Conservation (phyloP, 1,140 invertebrate genomes). For the Paraescarpia echinospica region DNA sequence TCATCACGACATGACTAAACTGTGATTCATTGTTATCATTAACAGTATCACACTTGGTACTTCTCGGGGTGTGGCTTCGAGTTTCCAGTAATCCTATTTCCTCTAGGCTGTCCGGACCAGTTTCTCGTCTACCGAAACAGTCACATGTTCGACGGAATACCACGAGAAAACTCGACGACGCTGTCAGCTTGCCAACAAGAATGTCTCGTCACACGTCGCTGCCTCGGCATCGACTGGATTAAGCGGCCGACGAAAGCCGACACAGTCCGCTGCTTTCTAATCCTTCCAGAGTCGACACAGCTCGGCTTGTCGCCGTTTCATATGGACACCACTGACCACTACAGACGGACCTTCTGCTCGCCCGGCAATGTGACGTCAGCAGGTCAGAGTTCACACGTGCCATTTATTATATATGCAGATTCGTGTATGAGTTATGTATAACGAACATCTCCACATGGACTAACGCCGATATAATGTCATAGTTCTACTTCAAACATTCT, state of each 20-base stretch:
- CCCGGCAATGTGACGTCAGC: neutral
- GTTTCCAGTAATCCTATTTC: neutral
- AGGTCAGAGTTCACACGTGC: neutral
- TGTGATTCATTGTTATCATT: neutral
- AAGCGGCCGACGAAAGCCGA: neutral
- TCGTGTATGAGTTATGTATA: too few relatives aligned
- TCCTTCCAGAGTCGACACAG: conserved; percentile 20
- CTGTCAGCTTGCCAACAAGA: conserved; percentile 12
- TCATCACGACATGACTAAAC: too few relatives aligned
- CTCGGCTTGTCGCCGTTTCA: neutral
- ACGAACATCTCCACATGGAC: too few relatives aligned
- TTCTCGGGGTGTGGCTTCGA: too few relatives aligned
- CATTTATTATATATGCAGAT: too few relatives aligned
- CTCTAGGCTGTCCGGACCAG: conserved; percentile 12
- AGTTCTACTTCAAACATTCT: too few relatives aligned
- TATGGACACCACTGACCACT: conserved; percentile 13
- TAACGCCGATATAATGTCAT: too few relatives aligned
- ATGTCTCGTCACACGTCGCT: conserved; percentile 16
- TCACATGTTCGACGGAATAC: conserved; percentile 19
- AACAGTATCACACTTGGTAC: too few relatives aligned
- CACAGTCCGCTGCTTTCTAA: conserved; percentile 7
- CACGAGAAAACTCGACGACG: neutral
- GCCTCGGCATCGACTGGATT: conserved; percentile 26
- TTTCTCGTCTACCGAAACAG: conserved; percentile 11
- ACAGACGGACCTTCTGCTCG: conserved; percentile 16